A percentile compares a stretch with the other conserved stretches of the same genome.
phyloP scores from a whole-genome alignment of 2,888 invertebrate species.

The Chloroclysta siterata region DNA sequence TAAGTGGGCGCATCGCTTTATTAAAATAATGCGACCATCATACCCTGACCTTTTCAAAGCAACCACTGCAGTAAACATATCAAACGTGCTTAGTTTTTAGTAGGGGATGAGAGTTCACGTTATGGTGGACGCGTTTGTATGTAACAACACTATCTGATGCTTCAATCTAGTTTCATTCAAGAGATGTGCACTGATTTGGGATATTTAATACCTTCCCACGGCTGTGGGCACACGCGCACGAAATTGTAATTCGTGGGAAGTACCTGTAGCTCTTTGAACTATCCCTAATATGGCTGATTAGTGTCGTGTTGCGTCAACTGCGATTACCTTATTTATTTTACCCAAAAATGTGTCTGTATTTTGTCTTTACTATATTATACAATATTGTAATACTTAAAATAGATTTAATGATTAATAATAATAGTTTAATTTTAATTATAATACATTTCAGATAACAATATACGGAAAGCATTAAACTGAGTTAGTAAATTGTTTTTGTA shows the following conservation, averaged over 20 bases:
- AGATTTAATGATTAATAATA: too few species aligned
- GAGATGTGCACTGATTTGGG: conserved; percentile 71
- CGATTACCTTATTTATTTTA: conserved; percentile 2
- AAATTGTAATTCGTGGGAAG: conserved; percentile 57
- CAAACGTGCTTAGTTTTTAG: conserved; percentile 21
- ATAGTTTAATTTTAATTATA: too few species aligned
- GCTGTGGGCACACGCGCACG: conserved; percentile 67
- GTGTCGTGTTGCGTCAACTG: conserved; percentile 20
- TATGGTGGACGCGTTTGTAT: conserved; percentile 52
- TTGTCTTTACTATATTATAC: too few species aligned
- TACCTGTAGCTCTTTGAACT: conserved; percentile 39
- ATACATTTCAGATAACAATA: too few species aligned
- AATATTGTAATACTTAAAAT: too few species aligned
- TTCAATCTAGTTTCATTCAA: conserved; percentile 72
- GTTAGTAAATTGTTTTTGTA: too few species aligned
- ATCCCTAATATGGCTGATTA: conserved; percentile 35
- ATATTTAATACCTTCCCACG: conserved; percentile 82
- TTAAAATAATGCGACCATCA: conserved; percentile 69
- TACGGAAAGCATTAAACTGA: too few species aligned
- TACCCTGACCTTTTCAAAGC: conserved; percentile 50
- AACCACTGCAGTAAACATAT: conserved; percentile 15
- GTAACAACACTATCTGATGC: conserved; percentile 66
- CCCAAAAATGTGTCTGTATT: too few species aligned
- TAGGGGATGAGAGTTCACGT: conserved; percentile 53
- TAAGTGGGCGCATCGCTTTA: conserved; percentile 77